phyloP scores from a whole-genome alignment of 1,140 invertebrate species.

The Drosophila fuyamai region DNA sequence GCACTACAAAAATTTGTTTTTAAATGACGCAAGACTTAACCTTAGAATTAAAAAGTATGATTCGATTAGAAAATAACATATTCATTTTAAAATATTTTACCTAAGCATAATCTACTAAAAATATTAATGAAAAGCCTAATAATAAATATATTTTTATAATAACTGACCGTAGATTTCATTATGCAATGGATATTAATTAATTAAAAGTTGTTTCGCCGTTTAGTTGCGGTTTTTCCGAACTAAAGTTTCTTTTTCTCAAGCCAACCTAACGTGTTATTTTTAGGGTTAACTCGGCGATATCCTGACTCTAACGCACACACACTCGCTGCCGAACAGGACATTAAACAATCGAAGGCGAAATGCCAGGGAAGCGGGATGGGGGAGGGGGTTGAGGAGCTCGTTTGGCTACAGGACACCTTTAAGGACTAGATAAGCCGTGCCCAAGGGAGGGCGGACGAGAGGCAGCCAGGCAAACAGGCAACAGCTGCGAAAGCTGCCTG shows the following conservation, averaged over 20 bases:
- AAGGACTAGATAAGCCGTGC: conserved; percentile 18
- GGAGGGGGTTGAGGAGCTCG: neutral
- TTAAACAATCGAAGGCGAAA: conserved; percentile 64
- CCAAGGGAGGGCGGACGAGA: neutral
- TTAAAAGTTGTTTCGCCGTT: too few species aligned
- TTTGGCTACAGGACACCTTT: conserved; percentile 51
- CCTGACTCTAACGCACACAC: conserved; percentile 9
- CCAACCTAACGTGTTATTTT: neutral
- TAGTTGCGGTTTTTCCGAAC: neutral
- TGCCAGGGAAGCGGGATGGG: conserved; percentile 4
- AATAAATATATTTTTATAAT: too few species aligned
- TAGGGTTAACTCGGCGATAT: neutral
- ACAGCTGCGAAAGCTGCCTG: conserved; percentile 46
- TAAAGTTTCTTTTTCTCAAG: neutral
- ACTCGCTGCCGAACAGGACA: conserved; percentile 52
- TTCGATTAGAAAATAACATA: too few species aligned
- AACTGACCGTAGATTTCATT: too few species aligned
- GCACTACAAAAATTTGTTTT: too few species aligned
- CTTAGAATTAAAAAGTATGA: too few species aligned
- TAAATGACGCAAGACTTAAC: too few species aligned
- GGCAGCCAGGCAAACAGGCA: conserved; percentile 16
- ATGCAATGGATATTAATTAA: too few species aligned
- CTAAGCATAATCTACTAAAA: too few species aligned
- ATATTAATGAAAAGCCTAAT: too few species aligned
- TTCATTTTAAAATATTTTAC: too few species aligned